Percentiles rank a stretch among this genome's conserved stretches.
Conservation (phyloP, 23 tunicate genomes). For the Halocynthia aurantium region DNA sequence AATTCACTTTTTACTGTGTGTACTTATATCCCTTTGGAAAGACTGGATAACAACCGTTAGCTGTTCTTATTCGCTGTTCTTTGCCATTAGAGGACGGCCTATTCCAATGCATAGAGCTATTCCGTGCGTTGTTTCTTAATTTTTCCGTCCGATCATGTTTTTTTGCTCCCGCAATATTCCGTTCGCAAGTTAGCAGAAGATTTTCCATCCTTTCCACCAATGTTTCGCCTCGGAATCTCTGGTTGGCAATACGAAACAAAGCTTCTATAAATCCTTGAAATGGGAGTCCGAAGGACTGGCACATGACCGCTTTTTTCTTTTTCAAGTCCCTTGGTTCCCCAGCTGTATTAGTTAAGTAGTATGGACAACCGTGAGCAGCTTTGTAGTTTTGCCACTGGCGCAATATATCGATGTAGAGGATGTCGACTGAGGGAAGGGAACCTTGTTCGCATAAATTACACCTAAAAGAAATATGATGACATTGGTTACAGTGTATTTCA, state of each 20-base stretch:
- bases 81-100: too few relatives aligned
- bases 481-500: too few relatives aligned
- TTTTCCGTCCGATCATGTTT: constrained; percentile 31
- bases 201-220: constrained; percentile 62
- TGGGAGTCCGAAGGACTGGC: constrained; percentile 56
- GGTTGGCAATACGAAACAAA: constrained; percentile 57
- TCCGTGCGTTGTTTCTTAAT: not conserved
- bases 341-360: constrained; percentile 25
- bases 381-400: constrained; percentile 77
- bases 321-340: constrained; percentile 28
- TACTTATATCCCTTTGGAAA: too few relatives aligned
- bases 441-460: constrained; percentile 76
- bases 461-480: not conserved
- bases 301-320: not conserved
- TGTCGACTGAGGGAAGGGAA: constrained; percentile 77
- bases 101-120: constrained; percentile 1
- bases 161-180: constrained; percentile 51
- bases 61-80: too few relatives aligned
- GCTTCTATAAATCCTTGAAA: constrained; percentile 94
- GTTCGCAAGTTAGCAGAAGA: constrained; percentile 53
- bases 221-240: constrained; percentile 49
- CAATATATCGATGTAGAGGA: constrained; percentile 78
- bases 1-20: too few relatives aligned
- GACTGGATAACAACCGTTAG: too few relatives aligned
- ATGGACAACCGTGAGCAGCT: constrained; percentile 36